phyloP scores from a whole-genome alignment of 2,797 vertebrate genomes.

The Hemibagrus guttatus region DNA sequence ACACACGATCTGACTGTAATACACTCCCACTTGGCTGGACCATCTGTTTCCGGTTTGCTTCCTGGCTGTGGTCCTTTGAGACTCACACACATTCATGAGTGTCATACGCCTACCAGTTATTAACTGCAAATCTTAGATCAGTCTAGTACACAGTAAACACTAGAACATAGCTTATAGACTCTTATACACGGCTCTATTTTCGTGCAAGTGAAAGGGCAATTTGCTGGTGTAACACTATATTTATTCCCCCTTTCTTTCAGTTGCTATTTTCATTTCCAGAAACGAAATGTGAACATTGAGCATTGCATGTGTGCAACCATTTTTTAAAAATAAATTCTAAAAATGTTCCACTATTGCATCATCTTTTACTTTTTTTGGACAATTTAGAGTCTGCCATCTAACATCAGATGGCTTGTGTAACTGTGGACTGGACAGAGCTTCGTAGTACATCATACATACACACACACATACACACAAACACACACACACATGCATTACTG shows the following conservation, averaged over 20 bases:
- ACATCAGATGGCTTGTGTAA: not conserved
- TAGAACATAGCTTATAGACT: not conserved
- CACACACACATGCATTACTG: not conserved
- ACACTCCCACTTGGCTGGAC: slow-evolving; percentile 26
- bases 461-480: not conserved
- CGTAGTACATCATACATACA: not conserved
- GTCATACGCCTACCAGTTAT: slow-evolving; percentile 8
- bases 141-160: not conserved
- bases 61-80: slow-evolving; percentile 27
- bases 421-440: not conserved
- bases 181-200: not conserved
- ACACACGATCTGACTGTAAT: slow-evolving; percentile 15
- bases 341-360: not conserved
- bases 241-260: not conserved
- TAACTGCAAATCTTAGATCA: not conserved
- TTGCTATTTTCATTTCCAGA: not conserved
- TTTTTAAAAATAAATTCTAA: not conserved
- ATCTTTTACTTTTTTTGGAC: not conserved
- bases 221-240: not conserved
- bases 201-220: not conserved
- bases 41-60: slow-evolving; percentile 47
- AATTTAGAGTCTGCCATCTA: not conserved
- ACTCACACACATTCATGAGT: slow-evolving; percentile 10
- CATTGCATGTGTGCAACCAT: not conserved
- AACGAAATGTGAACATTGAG: not conserved